Base-by-base conservation (phyloP, 2,113 vertebrate genomes). In the Phyllostomus discolor region DNA sequence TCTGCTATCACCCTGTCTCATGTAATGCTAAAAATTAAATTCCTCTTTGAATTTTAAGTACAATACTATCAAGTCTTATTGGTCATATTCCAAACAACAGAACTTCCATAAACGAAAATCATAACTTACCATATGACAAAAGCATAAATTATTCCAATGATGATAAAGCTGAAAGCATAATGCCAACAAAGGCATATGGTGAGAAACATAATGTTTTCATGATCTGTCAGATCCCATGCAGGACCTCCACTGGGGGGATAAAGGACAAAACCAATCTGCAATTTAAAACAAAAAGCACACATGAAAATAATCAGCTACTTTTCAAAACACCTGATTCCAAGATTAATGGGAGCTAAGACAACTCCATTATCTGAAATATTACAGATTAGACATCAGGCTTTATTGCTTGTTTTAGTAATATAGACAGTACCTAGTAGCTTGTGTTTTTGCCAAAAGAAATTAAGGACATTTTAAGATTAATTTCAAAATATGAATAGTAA, bases 121-220 rank as follows among this genome's bases (percentile, higher is more conserved):
- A 46, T 81, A 88, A 98, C 99, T 99, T 98, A 99, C 99, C 99
- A 99, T 97, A 91, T 99, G 96, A 99, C 94, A 10, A 99, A 98
- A 96, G 98, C 98, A 94, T 99, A 99, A 97, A 99, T 98, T 89
- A 98, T 83, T 90, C 98, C 98, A 88, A 99, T 98, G 41, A 98
- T 64, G 85, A 99, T 94, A 98, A 99, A 96, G 91, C 98, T 97
- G 80, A 99, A 98, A 52, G 99, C 99, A 0, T 99, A 99, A 98
- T 99, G 99, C 99, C 99, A 99, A 96, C 99, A 99, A 97, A 99
- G 99, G 96, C 99, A 99, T 98, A 99, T 98, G 75, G 99, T 99
- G 85, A 99, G 94, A 96, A 99, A 99, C 99, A 99, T 99, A 97
- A 99, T 90, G 52, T 99, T 99, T 92, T 92, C 98, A 87, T 99